Percentiles rank a stretch among this genome's conserved stretches.
These are phyloP conservation scores for Zaprionus vittiger DNA, from an alignment of 1,140 invertebrate genomes.

Conservation along the genomic window DNA sequence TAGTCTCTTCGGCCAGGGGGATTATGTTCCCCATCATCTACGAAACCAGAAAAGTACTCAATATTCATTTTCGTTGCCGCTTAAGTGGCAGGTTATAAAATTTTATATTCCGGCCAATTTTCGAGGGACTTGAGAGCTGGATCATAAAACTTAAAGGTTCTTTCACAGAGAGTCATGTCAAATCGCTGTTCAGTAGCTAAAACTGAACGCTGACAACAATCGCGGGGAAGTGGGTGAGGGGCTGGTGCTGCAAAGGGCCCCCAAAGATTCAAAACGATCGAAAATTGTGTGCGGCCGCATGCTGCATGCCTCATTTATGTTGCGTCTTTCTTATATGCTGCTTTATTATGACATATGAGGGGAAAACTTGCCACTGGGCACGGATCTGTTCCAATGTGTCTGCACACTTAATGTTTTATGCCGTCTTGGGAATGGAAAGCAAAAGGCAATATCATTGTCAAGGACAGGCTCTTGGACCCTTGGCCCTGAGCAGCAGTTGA, in stretches of 20 bases:
- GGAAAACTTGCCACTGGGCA: constrained; percentile 5
- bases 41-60: not conserved
- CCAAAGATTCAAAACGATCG: constrained; percentile 4
- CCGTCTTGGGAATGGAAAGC: constrained; percentile 10
- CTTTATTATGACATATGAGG: constrained; percentile 37
- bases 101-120: constrained; percentile 19
- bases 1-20: not conserved
- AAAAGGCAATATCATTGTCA: constrained; percentile 35
- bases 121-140: constrained; percentile 13
- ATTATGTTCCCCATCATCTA: not conserved
- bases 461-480: constrained; percentile 23
- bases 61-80: constrained; percentile 6
- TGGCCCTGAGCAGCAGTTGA: not conserved
- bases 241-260: not conserved
- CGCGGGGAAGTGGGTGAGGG: not conserved
- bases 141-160: constrained; percentile 28
- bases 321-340: constrained; percentile 26
- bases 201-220: not conserved
- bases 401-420: constrained; percentile 17
- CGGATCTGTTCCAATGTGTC: not conserved
- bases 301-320: constrained; percentile 43
- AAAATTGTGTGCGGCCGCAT: constrained; percentile 14
- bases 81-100: constrained; percentile 25
- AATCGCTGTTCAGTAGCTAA: constrained; percentile 15
- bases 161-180: constrained; percentile 10